Evolutionary conservation across 1,140 invertebrate genomes (phyloP).

Genomic region (Zaprionus kolodkinae): DNA sequence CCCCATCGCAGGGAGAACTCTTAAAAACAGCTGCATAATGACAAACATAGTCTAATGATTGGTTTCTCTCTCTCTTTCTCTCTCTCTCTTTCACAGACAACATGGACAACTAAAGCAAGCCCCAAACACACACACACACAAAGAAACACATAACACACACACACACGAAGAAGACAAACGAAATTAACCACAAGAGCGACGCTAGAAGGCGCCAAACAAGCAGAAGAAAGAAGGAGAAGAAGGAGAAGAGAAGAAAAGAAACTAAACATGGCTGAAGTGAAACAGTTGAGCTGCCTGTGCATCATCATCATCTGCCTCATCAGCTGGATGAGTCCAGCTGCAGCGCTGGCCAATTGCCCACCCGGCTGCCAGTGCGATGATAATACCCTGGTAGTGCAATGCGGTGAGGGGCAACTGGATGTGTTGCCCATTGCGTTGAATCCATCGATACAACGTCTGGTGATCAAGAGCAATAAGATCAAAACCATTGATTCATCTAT

Average conservation of each 20-base stretch:
- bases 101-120: conserved; percentile 66
- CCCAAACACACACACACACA: conserved; percentile 25
- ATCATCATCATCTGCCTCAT: conserved; percentile 42
- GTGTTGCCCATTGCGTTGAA: conserved; percentile 96
- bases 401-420: conserved; percentile 93
- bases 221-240: conserved; percentile 22
- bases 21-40: conserved; percentile 43
- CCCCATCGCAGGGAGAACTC: conserved; percentile 14
- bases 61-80: conserved; percentile 35
- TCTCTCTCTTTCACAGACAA: conserved; percentile 46
- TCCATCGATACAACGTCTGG: conserved; percentile 93
- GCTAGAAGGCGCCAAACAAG: conserved; percentile 27
- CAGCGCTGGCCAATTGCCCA: conserved; percentile 88
- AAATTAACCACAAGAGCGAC: conserved; percentile 31
- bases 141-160: neutral
- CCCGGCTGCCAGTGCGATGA: conserved; percentile 93
- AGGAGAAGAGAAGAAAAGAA: conserved; percentile 29
- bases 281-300: conserved; percentile 48
- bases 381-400: conserved; percentile 93
- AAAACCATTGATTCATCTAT: conserved; percentile 95
- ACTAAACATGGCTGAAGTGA: conserved; percentile 49
- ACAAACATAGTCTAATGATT: conserved; percentile 45
- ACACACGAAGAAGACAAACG: conserved; percentile 18
- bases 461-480: conserved; percentile 93
- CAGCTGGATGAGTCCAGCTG: conserved; percentile 29